Evolutionary conservation across 2,797 vertebrate species (phyloP).

Genomic region (Hydrolagus colliei): DNA sequence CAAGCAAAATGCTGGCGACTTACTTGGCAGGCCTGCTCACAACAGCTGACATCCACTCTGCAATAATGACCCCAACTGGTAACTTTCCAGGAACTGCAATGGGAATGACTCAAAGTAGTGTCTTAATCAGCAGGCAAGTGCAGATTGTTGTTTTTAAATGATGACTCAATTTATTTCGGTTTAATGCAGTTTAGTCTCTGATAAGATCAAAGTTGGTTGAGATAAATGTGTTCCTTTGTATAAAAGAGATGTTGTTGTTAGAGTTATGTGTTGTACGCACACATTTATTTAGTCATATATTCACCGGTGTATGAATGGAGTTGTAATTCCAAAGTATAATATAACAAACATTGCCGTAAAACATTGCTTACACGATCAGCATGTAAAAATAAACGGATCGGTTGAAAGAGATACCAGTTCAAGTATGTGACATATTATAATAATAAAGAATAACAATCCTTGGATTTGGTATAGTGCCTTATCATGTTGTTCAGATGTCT

Average conservation of each 20-base stretch:
- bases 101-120: background rate
- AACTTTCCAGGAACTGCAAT: conserved; percentile 16
- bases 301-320: too few relatives aligned
- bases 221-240: background rate
- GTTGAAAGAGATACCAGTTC: too few relatives aligned
- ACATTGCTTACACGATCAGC: too few relatives aligned
- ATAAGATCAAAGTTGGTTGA: background rate
- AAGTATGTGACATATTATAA: too few relatives aligned
- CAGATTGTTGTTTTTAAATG: background rate
- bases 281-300: too few relatives aligned
- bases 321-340: too few relatives aligned
- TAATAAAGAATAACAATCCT: too few relatives aligned
- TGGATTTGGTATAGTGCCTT: too few relatives aligned
- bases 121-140: background rate
- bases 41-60: conserved; percentile 10
- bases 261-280: background rate
- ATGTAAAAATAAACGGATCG: too few relatives aligned
- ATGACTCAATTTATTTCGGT: background rate
- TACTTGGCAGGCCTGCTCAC: background rate
- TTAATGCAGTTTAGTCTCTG: background rate
- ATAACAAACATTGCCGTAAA: too few relatives aligned
- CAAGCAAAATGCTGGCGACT: background rate
- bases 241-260: background rate
- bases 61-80: conserved; percentile 30
- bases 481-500: too few relatives aligned